Conservation (phyloP, 2,113 vertebrate genomes). For the Zootoca vivipara region DNA sequence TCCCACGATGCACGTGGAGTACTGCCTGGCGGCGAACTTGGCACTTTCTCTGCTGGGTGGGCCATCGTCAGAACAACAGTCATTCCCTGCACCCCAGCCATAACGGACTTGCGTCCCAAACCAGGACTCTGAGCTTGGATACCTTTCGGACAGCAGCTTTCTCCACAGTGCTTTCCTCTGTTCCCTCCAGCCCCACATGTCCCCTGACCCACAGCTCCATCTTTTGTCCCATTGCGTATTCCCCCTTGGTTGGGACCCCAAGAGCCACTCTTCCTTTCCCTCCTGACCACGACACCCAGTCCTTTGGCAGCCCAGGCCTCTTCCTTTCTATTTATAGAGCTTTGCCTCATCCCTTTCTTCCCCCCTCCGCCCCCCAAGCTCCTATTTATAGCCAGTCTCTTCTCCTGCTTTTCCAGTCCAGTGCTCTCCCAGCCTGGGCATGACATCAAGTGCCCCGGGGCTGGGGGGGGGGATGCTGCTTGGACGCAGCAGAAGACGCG, state of each 20-base stretch:
- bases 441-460: not conserved
- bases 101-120: not conserved
- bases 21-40: too few species aligned
- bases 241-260: not conserved
- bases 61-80: rapidly evolving
- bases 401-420: slow-evolving; percentile 1
- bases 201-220: not conserved
- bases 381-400: slow-evolving; percentile 21
- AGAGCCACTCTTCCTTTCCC: too few species aligned
- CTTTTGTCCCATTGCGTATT: too few species aligned
- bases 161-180: not conserved
- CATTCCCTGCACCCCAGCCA: not conserved
- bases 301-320: not conserved
- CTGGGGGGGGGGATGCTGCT: not conserved
- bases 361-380: not conserved
- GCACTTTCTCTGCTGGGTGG: not conserved
- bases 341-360: not conserved
- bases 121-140: not conserved
- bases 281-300: not conserved
- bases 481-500: not conserved
- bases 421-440: not conserved
- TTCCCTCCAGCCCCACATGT: too few species aligned
- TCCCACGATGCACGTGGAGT: too few species aligned
- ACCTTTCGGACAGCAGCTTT: not conserved
- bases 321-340: not conserved